Evolutionary conservation across 1,140 invertebrate genomes (phyloP), one percentile per base, ranked within the genome.

Genomic region (Drosophila tristis): DNA sequence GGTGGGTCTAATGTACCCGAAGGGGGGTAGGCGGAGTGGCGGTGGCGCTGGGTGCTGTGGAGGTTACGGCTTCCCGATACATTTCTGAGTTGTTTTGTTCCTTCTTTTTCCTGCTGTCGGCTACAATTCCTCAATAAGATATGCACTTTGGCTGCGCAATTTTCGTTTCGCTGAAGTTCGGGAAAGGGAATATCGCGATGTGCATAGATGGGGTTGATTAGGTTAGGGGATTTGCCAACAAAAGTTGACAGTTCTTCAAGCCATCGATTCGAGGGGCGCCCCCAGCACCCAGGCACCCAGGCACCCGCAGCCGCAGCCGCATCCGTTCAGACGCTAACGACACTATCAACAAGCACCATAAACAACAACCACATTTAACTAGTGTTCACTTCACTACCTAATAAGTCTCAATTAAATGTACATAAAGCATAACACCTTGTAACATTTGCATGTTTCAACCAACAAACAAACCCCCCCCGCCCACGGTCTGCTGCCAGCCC

Each of bases 331-430:
- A 9, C 45, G 60, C 78, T 87, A 86, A 86, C 84, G 75, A 89
- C 62, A 75, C 65, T 72, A 87, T 78, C 82, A 86, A 87, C 82
- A 67, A 56, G 50, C 65, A 9, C 20, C 23, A 26, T 25, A 72
- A 50, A 48, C 50, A 63, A 23, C 59, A 67, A 76, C 72, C 58
- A 53, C 67, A 63, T 49, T 71, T 59, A 58, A 76, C 67, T 64
- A 78, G 61, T 59, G 50, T 59, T 57, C 79, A 82, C 66, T 85
- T 89, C 84, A 73, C 50, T 67, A 66, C 72, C 79, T 89, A 89
- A 89, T 89, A 89, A 89, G 84, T 89, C 84, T 84, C 85, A 89
- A 89, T 89, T 90, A 89, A 89, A 89, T 90, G 85, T 90, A 89
- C 84, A 89, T 89, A 89, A 89, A 90, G 58, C 74, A 90, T 85